Base-by-base conservation (phyloP, 2,113 vertebrate species). In the Corythaeola cristata region DNA sequence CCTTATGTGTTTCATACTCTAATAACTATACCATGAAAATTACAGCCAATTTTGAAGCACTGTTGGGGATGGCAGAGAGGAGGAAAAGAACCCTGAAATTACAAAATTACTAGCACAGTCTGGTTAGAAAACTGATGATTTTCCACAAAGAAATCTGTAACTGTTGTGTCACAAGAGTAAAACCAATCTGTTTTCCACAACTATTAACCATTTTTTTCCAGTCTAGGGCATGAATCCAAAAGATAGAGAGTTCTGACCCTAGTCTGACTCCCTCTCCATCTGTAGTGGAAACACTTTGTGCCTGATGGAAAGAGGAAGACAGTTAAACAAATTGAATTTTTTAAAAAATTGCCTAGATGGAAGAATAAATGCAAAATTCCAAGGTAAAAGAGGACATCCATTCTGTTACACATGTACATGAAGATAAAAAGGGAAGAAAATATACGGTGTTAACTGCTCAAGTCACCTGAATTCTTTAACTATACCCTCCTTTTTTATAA, bases 1-100 rank as follows among this genome's bases (percentile, higher is more conserved):
- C 39, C 52, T 87, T 89, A 86, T 59, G 81, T 59, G 72, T 75
- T 93, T 93, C 83, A 95, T 86, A 64, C n/a, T 53, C 87, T 86
- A 86, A 91, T 96, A 96, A 95, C 45, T 58, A 82, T 97, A 91
- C 85, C 59, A 94, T 49, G 73, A 96, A 97, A 97, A 96, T 96
- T 96, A 93, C 37, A 91, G 82, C 63, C 83, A 80, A 92, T 91
- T 97, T 96, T 95, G 85, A 96, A 97, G 45, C 22, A 5, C 55
- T 97, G 82, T 18, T 81, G 80, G 87, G 72, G 73, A 85, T 9
- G 5, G 52, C 35, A 47, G 28, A 35, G 41, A 86, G 19, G 24
- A 77, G 49, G 41, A 89, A 71, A 93, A 93, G 45, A 93, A 92
- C 37, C 68, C 62, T 94, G 69, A 59, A 89, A 97, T 93, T 93